phyloP scores from a whole-genome alignment of 2,888 invertebrate genomes.

The Diploptera punctata region DNA sequence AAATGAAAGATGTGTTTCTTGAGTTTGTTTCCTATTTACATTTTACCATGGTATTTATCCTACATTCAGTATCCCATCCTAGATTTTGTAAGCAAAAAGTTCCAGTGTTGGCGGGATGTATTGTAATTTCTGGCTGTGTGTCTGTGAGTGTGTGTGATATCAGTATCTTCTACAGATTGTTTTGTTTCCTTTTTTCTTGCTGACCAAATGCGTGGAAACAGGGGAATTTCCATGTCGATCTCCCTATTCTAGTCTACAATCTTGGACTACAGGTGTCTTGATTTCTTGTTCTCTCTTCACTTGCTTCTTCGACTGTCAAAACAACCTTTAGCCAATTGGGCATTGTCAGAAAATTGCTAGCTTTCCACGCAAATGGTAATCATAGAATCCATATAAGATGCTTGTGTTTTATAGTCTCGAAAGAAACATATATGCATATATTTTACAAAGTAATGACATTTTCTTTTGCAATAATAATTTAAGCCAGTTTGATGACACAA shows the following conservation, averaged over 20 bases:
- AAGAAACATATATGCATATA: background rate
- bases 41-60: too few relatives aligned
- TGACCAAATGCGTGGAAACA: conserved; percentile 44
- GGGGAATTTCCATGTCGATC: conserved; percentile 47
- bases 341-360: conserved; percentile 10
- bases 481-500: too few relatives aligned
- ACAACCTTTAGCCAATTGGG: conserved; percentile 16
- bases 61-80: too few relatives aligned
- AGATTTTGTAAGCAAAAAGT: too few relatives aligned
- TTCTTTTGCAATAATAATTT: too few relatives aligned
- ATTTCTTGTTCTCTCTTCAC: conserved; percentile 34
- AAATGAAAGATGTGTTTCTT: too few relatives aligned
- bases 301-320: conserved; percentile 30
- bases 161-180: too few relatives aligned
- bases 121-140: conserved; percentile 37
- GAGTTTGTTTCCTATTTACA: too few relatives aligned
- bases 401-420: background rate
- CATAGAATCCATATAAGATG: too few relatives aligned
- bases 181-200: conserved; percentile 43
- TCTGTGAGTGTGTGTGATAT: too few relatives aligned
- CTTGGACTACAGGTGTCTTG: conserved; percentile 50
- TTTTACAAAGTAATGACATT: background rate
- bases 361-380: conserved; percentile 38
- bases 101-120: conserved; percentile 42
- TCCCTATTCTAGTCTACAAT: conserved; percentile 48